These are phyloP conservation scores for Plecturocebus donacophilus DNA, from an alignment of 2,113 vertebrate genomes.

Conservation along the genomic window DNA sequence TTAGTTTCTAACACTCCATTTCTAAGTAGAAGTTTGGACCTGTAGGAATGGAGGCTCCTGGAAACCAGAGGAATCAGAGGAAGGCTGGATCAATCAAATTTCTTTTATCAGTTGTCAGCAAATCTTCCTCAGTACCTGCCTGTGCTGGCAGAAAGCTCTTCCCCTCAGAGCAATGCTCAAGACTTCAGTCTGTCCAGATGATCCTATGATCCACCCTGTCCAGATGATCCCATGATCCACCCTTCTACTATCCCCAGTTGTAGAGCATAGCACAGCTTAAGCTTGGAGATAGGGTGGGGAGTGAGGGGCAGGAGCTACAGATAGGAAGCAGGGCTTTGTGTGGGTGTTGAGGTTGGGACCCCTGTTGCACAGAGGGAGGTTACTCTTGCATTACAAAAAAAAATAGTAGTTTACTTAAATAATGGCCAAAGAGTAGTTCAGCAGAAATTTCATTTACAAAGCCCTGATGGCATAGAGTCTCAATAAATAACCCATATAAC, in stretches of 20 bases:
- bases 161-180: background rate
- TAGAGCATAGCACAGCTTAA: background rate
- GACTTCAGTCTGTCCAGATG: no score
- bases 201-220: background rate
- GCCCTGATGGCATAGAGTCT: background rate
- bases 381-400: background rate
- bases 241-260: background rate
- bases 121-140: no score
- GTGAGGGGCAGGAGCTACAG: accelerated
- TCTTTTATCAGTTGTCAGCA: background rate
- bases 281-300: accelerated
- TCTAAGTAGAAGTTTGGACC: background rate
- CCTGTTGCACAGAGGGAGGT: background rate
- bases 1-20: background rate
- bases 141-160: background rate
- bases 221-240: background rate
- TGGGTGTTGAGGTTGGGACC: background rate
- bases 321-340: background rate
- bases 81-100: background rate
- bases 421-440: background rate
- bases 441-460: background rate
- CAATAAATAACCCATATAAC: background rate
- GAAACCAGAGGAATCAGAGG: background rate
- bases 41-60: background rate
- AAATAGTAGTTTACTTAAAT: background rate